A percentile compares a stretch with the other conserved stretches of the same genome.
Conservation (phyloP, 1,140 invertebrate genomes). For the Drepana arcuata region DNA sequence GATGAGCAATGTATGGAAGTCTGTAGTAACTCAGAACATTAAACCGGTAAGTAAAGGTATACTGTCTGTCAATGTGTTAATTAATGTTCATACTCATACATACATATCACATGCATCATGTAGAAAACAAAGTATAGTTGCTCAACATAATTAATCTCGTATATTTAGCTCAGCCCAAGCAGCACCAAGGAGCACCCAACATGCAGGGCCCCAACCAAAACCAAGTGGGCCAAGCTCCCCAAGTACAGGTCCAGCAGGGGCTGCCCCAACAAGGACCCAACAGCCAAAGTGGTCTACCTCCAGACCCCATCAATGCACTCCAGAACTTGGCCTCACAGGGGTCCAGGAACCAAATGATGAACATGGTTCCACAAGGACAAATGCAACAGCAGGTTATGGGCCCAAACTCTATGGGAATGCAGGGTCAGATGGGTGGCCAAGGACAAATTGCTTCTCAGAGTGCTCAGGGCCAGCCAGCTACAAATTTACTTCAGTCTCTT, state of each 20-base stretch:
- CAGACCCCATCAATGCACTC: conserved; percentile 89
- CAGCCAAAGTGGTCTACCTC: conserved; percentile 72
- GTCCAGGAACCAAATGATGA: conserved; percentile 65
- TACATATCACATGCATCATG: too few relatives aligned
- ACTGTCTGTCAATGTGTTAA: too few relatives aligned
- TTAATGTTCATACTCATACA: too few relatives aligned
- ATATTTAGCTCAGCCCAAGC: conserved; percentile 61
- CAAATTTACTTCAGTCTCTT: conserved; percentile 53
- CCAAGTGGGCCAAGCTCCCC: conserved; percentile 30
- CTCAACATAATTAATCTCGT: too few relatives aligned
- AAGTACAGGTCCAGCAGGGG: conserved; percentile 40
- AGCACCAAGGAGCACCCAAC: conserved; percentile 50
- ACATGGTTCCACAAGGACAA: conserved; percentile 71
- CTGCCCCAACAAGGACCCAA: conserved; percentile 32
- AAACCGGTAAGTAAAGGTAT: too few relatives aligned
- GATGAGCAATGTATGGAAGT: too few relatives aligned
- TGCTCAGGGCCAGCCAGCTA: conserved; percentile 48
- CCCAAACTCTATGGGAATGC: conserved; percentile 54
- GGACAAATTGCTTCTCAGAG: conserved; percentile 51
- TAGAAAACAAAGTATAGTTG: too few relatives aligned
- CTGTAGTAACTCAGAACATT: too few relatives aligned
- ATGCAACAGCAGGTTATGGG: conserved; percentile 76
- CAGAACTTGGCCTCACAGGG: conserved; percentile 87
- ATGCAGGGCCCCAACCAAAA: conserved; percentile 60
- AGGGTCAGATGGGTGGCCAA: conserved; percentile 50